phyloP scores from a whole-genome alignment of 2,113 vertebrate genomes.

The Heliornis fulica region DNA sequence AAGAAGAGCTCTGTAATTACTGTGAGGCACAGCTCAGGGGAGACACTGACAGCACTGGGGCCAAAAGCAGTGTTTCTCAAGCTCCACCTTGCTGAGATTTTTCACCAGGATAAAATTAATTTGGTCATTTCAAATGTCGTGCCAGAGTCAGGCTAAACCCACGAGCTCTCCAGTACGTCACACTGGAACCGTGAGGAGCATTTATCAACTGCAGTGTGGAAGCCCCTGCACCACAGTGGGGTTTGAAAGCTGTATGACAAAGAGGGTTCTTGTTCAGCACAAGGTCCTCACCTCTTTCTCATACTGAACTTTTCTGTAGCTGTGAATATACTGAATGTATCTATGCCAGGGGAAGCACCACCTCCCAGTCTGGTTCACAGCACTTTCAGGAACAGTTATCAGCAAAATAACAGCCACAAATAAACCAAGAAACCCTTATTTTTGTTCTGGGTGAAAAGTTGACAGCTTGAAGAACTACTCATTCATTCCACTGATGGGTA shows the following conservation, averaged over 20 bases:
- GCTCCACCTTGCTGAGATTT: not conserved
- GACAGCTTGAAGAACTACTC: not conserved
- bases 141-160: not conserved
- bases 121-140: not conserved
- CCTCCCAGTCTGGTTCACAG: not conserved
- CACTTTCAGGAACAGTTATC: not conserved
- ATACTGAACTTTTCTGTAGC: not conserved
- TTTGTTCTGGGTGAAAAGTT: constrained; percentile 6
- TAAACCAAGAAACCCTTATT: not conserved
- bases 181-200: not conserved
- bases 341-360: not conserved
- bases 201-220: not conserved
- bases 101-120: not conserved
- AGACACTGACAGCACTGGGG: not conserved
- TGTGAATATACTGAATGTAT: not conserved
- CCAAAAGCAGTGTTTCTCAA: not conserved
- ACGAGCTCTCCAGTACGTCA: not conserved
- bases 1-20: not conserved
- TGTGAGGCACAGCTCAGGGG: not conserved
- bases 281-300: not conserved
- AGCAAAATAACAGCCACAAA: not conserved
- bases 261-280: not conserved
- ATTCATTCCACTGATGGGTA: constrained; percentile 1
- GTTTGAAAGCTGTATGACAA: not conserved
- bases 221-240: not conserved